phyloP scores from a whole-genome alignment of 2,888 invertebrate species.

The Lycia hirtaria region DNA sequence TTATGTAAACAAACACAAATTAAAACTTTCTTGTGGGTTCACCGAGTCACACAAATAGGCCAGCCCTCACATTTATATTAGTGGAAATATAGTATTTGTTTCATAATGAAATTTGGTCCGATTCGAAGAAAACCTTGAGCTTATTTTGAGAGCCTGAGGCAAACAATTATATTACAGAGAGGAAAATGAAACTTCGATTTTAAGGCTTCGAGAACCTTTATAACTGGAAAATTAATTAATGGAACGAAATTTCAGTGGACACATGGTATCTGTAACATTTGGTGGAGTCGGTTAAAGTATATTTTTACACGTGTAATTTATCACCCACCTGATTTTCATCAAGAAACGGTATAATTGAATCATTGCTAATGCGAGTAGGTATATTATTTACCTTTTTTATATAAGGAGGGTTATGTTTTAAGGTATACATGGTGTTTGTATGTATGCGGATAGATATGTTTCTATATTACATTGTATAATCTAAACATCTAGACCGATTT shows the following conservation, averaged over 20 bases:
- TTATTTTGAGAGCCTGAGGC: slow-evolving; percentile 2
- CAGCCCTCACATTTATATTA: background rate
- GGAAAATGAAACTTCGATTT: slow-evolving; percentile 22
- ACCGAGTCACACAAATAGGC: too few species aligned
- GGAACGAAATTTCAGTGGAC: slow-evolving; percentile 4
- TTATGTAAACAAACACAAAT: too few species aligned
- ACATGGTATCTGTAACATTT: slow-evolving; percentile 4
- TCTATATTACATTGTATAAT: too few species aligned
- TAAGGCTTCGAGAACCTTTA: slow-evolving; percentile 17
- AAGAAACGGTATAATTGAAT: too few species aligned
- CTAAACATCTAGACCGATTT: too few species aligned
- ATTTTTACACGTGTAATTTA: background rate
- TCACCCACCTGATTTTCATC: background rate
- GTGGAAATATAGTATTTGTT: slow-evolving; percentile 13
- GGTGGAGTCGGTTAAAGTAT: background rate
- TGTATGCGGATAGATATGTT: too few species aligned
- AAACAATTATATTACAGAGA: slow-evolving; percentile 14
- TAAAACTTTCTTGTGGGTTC: too few species aligned
- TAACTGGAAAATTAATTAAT: slow-evolving; percentile 17
- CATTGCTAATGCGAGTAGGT: too few species aligned
- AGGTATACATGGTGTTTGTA: too few species aligned
- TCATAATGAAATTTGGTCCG: slow-evolving; percentile 3
- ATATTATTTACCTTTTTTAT: too few species aligned
- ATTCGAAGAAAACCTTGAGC: slow-evolving; percentile 2
- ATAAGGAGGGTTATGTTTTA: too few species aligned